Conservation (phyloP, 2,113 vertebrate genomes). For the Amblyornis subalaris region DNA sequence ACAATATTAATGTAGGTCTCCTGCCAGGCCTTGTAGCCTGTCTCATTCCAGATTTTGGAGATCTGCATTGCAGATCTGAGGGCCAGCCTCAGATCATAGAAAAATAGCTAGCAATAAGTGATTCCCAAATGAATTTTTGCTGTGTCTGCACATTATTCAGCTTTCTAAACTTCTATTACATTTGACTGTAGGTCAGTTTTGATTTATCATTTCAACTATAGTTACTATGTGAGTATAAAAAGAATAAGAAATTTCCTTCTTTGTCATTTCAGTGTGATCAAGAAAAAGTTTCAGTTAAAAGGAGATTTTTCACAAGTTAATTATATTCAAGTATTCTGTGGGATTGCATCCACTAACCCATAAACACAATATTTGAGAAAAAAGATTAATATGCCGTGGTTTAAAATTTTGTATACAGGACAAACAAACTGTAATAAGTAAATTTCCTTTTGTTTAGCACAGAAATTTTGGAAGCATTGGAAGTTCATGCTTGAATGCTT, state of each 20-base stretch:
- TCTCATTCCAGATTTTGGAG: not conserved
- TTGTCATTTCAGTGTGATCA: not conserved
- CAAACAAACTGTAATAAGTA: constrained; percentile 3
- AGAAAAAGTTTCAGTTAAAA: not conserved
- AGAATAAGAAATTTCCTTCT: not conserved
- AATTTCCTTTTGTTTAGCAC: constrained; percentile 31
- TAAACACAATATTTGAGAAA: constrained; percentile 21
- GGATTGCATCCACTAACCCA: not conserved
- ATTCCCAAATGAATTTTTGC: constrained; percentile 50
- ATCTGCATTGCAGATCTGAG: constrained; percentile 49
- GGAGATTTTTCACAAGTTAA: not conserved
- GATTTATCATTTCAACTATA: constrained; percentile 24
- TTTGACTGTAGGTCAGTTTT: constrained; percentile 40
- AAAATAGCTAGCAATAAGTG: constrained; percentile 8
- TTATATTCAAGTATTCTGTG: not conserved
- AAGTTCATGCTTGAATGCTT: constrained; percentile 40
- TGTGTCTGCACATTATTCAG: constrained; percentile 20
- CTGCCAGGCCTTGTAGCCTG: not conserved
- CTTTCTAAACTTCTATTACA: constrained; percentile 33
- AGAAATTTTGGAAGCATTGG: constrained; percentile 12
- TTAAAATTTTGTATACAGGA: not conserved
- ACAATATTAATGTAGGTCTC: not conserved
- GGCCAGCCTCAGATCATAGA: not conserved
- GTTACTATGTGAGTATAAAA: not conserved
- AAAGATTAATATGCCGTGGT: not conserved